These are phyloP conservation scores for Heteractis magnifica DNA, from an alignment of 92 coral and sea anemone genomes.

Conservation along the genomic window DNA sequence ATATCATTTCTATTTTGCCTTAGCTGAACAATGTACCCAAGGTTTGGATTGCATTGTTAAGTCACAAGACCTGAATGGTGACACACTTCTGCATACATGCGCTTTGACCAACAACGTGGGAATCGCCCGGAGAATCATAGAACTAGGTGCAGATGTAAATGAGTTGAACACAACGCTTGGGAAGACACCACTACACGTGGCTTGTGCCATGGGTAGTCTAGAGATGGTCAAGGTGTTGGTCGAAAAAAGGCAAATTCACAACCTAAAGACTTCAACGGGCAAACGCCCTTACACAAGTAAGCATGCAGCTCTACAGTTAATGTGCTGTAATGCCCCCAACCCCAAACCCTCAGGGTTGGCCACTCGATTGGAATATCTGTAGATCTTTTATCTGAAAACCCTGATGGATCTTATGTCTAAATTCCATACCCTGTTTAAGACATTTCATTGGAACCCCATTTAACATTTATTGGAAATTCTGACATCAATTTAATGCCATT, in stretches of 20 bases:
- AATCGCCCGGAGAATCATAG: slow-evolving; percentile 44
- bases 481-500: no score
- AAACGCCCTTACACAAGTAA: slow-evolving; percentile 72
- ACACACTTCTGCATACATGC: slow-evolving; percentile 57
- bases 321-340: no score
- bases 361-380: no score
- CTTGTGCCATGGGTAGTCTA: slow-evolving; percentile 55
- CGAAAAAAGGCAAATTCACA: slow-evolving; percentile 49
- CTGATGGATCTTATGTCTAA: no score
- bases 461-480: no score
- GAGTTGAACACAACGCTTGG: slow-evolving; percentile 17
- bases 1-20: neutral
- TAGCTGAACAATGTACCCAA: neutral
- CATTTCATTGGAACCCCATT: no score
- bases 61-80: slow-evolving; percentile 45
- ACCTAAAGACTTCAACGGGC: slow-evolving; percentile 52
- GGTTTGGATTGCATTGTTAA: neutral
- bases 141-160: slow-evolving; percentile 57
- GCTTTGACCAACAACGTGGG: slow-evolving; percentile 45
- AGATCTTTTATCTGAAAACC: no score
- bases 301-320: neutral
- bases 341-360: no score
- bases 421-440: no score
- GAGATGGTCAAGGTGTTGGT: slow-evolving; percentile 51
- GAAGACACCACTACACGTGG: slow-evolving; percentile 58